Percentiles rank a stretch among this genome's conserved stretches.
phyloP scores from a whole-genome alignment of 2,113 vertebrate genomes.

The Arvicanthis niloticus region DNA sequence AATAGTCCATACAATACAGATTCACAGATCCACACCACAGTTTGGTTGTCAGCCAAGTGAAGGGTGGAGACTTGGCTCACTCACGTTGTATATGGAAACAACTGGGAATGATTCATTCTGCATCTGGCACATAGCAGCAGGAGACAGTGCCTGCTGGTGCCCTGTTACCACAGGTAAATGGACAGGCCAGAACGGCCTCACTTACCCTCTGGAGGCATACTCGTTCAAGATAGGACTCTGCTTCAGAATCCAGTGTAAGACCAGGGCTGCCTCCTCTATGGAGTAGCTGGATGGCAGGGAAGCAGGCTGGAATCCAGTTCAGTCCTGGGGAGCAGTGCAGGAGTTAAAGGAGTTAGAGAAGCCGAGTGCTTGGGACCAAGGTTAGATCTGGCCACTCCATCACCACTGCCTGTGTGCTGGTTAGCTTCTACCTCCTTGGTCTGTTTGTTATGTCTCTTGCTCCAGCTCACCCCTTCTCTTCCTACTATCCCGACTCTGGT shows the following conservation, averaged over 20 bases:
- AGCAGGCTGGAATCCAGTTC: not conserved
- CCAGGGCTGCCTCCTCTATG: not conserved
- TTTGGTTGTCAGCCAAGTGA: not conserved
- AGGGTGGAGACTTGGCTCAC: not conserved
- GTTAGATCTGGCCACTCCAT: not conserved
- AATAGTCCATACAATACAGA: not conserved
- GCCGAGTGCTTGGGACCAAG: not conserved
- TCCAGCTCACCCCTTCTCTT: not conserved
- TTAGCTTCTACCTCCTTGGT: not conserved
- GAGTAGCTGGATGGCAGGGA: not conserved
- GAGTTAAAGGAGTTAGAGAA: not conserved
- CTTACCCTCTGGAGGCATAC: not conserved
- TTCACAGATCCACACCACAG: not conserved
- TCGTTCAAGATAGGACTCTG: not conserved
- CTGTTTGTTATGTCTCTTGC: not conserved
- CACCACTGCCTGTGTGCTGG: not conserved
- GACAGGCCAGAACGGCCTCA: accelerated
- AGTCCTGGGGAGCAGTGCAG: not conserved
- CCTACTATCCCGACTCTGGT: not conserved
- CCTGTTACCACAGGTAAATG: not conserved
- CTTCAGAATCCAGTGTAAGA: not conserved
- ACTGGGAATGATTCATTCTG: not conserved
- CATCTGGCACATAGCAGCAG: not conserved
- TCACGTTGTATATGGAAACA: not conserved
- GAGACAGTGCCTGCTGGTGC: not conserved